These are phyloP conservation scores for Ochropleura plecta DNA, from an alignment of 2,888 invertebrate species.

Conservation along the genomic window DNA sequence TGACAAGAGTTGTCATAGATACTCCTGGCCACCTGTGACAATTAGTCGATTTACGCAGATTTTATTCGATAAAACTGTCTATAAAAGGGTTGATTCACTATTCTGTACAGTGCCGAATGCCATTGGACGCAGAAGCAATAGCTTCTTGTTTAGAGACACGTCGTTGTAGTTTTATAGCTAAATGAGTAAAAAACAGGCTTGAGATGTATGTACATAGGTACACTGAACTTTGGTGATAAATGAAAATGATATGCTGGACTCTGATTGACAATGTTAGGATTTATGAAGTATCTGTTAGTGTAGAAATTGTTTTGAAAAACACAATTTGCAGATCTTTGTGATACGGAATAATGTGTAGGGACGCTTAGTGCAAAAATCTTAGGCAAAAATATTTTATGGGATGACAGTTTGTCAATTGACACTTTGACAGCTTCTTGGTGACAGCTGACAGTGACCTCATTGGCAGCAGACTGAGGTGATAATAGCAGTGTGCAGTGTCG, in stretches of 20 bases:
- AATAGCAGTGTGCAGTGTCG: constrained; percentile 15
- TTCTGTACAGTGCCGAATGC: background rate
- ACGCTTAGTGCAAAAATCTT: background rate
- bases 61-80: background rate
- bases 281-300: too few species aligned
- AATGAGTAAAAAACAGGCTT: background rate
- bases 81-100: background rate
- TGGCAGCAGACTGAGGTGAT: constrained; percentile 24
- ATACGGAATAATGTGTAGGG: background rate
- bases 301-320: too few species aligned
- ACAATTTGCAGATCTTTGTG: too few species aligned
- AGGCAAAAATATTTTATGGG: background rate
- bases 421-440: constrained; percentile 19
- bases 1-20: too few species aligned
- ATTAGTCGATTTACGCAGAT: background rate
- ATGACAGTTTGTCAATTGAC: constrained; percentile 3
- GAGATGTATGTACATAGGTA: background rate
- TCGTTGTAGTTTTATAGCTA: too few species aligned
- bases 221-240: too few species aligned
- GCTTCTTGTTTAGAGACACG: background rate
- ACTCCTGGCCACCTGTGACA: background rate
- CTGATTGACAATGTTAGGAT: too few species aligned
- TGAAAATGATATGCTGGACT: too few species aligned
- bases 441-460: constrained; percentile 41
- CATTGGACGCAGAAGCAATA: background rate